These are phyloP conservation scores for Cheiracanthium punctorium DNA, from an alignment of 2,888 invertebrate species.

Conservation along the genomic window DNA sequence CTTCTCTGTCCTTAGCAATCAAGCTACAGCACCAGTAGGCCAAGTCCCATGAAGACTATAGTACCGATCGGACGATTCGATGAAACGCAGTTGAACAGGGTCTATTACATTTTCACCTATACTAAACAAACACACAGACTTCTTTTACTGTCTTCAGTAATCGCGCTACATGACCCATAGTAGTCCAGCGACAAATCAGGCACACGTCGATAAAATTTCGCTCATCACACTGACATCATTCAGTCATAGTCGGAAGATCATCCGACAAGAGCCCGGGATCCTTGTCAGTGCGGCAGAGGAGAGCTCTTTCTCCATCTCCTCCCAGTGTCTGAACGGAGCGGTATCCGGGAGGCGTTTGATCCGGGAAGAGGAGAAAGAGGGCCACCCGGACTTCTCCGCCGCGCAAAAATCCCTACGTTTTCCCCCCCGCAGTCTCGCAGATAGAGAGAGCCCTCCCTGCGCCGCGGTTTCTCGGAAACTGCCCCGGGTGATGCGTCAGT, in stretches of 20 bases:
- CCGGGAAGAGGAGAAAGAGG: neutral
- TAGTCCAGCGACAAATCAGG: no score
- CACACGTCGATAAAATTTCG: no score
- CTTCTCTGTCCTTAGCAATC: no score
- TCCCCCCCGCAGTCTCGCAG: neutral
- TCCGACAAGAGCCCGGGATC: neutral
- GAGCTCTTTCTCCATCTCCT: neutral
- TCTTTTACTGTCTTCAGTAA: no score
- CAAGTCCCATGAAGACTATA: no score
- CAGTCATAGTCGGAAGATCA: neutral
- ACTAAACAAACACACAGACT: no score
- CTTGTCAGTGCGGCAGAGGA: neutral
- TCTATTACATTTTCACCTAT: no score
- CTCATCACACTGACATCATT: neutral
- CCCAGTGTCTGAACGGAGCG: neutral
- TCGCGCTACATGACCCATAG: no score
- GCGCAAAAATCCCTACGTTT: conserved; percentile 2
- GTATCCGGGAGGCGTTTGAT: neutral
- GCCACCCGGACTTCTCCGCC: neutral
- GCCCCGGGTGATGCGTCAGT: neutral
- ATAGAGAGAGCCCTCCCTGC: no score
- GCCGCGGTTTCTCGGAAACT: neutral
- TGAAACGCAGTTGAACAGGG: no score
- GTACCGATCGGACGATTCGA: no score
- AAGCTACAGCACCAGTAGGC: no score